Base-by-base conservation (phyloP, 2,888 invertebrate species). In the Agrilus mali region DNA sequence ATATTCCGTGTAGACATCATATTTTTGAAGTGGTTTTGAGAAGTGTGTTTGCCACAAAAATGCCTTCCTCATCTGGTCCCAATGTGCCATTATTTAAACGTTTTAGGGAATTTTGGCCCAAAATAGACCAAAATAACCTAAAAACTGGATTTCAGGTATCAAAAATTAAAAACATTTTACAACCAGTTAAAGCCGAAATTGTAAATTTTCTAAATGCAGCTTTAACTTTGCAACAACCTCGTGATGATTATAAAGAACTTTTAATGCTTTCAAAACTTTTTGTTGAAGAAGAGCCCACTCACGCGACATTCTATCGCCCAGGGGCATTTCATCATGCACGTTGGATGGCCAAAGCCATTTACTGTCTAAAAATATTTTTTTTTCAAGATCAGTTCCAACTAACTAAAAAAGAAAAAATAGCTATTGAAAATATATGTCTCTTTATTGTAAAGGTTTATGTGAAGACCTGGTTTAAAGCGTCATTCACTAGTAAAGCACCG, bases 341-440 rank as follows among this genome's bases (percentile, higher is more conserved):
- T 42, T 56, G 55, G 55, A 55, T 58, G 54, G 49, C 51, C 31
- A 56, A 49, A 50, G 53, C 55, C 15, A 54, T 57, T 47, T 56
- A 56, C 46, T 43, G 46, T 7, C 38, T 55, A 22, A 56, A 50
- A 46, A 50, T 52, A 14, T 51, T 31, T 38, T 33, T 52, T 36
- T 45, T 51, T 43, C 44, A 44, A 16, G 22, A 41, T 34, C 43
- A 53, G 35, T 48, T 53, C 12, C 46, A 45, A 45, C 42, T 53
- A 14, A 44, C 43, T 4, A 40, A n/a, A 33, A 42, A 46, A 37
- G 45, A 49, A 31, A 50, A 50, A 41, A 38, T 33, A 33, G 48
- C 46, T 20, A 44, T 50, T 35, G 33, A 41, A 39, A 45, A 51
- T n/a, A 38, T 46, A 31, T 51, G 50, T 45, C 31, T 55, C 33